A percentile compares a stretch with the other conserved stretches of the same genome.
phyloP scores from a whole-genome alignment of 2,888 invertebrate genomes.

The Pollenia amentaria region DNA sequence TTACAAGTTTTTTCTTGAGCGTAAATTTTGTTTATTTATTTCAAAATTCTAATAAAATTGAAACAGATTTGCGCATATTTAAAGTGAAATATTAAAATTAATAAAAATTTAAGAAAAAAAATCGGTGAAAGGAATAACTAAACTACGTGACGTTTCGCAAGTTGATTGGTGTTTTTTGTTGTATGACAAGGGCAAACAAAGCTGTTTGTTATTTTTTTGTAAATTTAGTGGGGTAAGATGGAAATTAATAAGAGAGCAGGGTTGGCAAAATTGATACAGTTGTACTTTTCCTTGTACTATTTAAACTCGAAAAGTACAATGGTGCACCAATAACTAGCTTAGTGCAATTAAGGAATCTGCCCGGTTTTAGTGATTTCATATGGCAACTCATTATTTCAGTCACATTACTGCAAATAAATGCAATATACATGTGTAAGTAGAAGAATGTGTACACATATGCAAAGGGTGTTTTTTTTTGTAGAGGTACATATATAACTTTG shows the following conservation, averaged over 20 bases:
- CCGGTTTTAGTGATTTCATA: too few relatives aligned
- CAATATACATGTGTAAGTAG: too few relatives aligned
- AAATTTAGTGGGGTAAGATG: not conserved
- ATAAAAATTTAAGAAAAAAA: not conserved
- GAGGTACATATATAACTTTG: too few relatives aligned
- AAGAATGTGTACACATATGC: too few relatives aligned
- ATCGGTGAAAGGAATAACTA: not conserved
- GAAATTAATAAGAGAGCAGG: not conserved
- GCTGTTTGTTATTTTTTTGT: constrained; percentile 13
- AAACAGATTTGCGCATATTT: not conserved
- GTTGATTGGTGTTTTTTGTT: constrained; percentile 56
- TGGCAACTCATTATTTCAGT: too few relatives aligned
- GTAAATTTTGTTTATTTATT: not conserved
- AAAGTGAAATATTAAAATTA: not conserved
- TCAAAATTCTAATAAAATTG: not conserved
- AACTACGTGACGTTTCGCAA: constrained; percentile 63
- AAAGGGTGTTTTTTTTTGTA: too few relatives aligned
- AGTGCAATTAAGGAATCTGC: too few relatives aligned
- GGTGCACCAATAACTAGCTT: too few relatives aligned
- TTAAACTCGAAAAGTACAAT: too few relatives aligned
- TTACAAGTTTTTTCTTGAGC: not conserved
- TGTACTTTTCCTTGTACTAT: too few relatives aligned
- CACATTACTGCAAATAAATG: too few relatives aligned
- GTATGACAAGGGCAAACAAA: constrained; percentile 40
- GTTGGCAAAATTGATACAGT: too few relatives aligned